A percentile compares a stretch with the other conserved stretches of the same genome.
Evolutionary conservation across 1,140 invertebrate genomes (phyloP).

Genomic region (Drosophila willistoni): DNA sequence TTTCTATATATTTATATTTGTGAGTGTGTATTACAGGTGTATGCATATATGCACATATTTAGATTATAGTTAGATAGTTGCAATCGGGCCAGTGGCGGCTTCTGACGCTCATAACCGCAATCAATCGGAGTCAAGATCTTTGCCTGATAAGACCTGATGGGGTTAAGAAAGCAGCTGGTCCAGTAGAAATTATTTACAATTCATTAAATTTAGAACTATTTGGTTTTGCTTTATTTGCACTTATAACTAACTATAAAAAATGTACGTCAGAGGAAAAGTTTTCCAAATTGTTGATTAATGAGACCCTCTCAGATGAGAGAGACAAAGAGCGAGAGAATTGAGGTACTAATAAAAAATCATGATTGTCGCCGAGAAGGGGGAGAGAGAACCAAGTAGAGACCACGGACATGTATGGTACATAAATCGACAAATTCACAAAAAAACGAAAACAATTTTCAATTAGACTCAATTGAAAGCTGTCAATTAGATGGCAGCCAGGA

Average conservation of each 20-base stretch:
- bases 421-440: conserved; percentile 63
- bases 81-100: neutral
- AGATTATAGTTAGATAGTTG: conserved; percentile 6
- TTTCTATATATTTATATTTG: neutral
- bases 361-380: neutral
- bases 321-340: neutral
- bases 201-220: conserved; percentile 22
- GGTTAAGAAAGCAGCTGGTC: conserved; percentile 7
- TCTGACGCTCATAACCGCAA: conserved; percentile 1
- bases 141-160: neutral
- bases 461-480: conserved; percentile 68
- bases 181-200: neutral
- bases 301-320: neutral
- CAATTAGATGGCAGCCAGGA: conserved; percentile 45
- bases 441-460: conserved; percentile 45
- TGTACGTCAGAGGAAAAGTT: conserved; percentile 7
- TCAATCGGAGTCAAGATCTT: conserved; percentile 9
- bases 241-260: conserved; percentile 12
- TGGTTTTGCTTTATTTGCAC: conserved; percentile 56
- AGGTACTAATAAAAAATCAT: conserved; percentile 8
- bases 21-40: neutral
- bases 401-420: conserved; percentile 33
- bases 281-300: conserved; percentile 62
- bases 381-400: conserved; percentile 54
- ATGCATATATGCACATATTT: conserved; percentile 7